Evolutionary conservation across 2,797 vertebrate species (phyloP).

Genomic region (Platyrinchus mystaceus): DNA sequence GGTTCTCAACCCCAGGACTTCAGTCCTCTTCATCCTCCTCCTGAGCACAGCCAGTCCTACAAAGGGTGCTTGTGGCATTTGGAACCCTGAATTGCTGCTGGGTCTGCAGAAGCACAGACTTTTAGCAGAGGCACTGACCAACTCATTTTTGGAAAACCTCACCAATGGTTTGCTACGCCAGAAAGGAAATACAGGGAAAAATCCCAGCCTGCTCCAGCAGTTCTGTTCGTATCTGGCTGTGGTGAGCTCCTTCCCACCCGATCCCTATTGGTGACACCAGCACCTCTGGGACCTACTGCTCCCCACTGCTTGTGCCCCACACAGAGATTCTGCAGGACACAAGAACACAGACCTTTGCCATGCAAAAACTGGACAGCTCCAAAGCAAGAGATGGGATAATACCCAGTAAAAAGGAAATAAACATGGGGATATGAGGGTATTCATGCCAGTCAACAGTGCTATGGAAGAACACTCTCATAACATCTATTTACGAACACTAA

Average conservation of each 20-base stretch:
- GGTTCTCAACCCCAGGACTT: not conserved
- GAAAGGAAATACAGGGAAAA: not conserved
- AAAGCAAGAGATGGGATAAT: not conserved
- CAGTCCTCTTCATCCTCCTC: not conserved
- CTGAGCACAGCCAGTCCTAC: not conserved
- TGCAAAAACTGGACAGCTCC: not conserved
- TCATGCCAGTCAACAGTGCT: not conserved
- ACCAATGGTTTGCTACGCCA: not conserved
- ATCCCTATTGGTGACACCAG: not conserved
- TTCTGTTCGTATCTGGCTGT: not conserved
- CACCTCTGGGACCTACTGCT: not conserved
- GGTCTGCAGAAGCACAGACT: not conserved
- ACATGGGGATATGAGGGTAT: not conserved
- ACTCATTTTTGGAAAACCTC: not conserved
- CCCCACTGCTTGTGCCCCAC: not conserved
- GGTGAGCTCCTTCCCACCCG: not conserved
- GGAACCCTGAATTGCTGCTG: not conserved
- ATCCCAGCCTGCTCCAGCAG: not conserved
- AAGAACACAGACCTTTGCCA: not conserved
- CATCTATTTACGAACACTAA: not conserved
- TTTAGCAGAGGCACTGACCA: not conserved
- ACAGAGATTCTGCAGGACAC: not conserved
- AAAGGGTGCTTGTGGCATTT: not conserved
- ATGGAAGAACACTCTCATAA: not conserved
- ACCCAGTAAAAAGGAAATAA: not conserved